Evolutionary conservation across 2,888 invertebrate species (phyloP).

Genomic region (Acanthosepion lycidas): DNA sequence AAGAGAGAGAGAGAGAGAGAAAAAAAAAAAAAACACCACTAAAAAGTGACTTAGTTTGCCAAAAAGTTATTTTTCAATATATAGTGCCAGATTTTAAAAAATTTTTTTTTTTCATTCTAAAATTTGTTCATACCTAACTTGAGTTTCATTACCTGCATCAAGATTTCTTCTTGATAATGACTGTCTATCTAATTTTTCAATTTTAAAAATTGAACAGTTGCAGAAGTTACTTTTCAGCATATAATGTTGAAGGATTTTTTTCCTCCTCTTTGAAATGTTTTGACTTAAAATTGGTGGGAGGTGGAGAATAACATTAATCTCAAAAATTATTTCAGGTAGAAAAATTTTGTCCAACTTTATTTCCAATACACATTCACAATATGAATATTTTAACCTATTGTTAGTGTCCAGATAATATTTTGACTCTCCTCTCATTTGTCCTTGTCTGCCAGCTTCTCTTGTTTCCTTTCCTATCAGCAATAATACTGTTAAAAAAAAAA

Average conservation of each 20-base stretch:
- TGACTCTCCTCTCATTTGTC: neutral
- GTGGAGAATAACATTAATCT: neutral
- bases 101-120: neutral
- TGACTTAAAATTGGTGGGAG: neutral
- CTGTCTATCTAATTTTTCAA: neutral
- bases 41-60: neutral
- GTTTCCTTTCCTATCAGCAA: neutral
- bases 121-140: neutral
- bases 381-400: neutral
- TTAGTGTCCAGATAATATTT: neutral
- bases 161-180: neutral
- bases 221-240: neutral
- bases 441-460: neutral
- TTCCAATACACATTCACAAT: neutral
- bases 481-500: neutral
- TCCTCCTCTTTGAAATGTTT: neutral
- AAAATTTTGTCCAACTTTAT: neutral
- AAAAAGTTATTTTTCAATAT: neutral
- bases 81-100: neutral
- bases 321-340: neutral
- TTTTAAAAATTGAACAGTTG: neutral
- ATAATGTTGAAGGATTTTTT: neutral
- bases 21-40: neutral
- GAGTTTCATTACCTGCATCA: neutral
- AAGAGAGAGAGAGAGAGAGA: neutral